Evolutionary conservation across 1,140 invertebrate species (phyloP).

Genomic region (Caenorhabditis remanei): DNA sequence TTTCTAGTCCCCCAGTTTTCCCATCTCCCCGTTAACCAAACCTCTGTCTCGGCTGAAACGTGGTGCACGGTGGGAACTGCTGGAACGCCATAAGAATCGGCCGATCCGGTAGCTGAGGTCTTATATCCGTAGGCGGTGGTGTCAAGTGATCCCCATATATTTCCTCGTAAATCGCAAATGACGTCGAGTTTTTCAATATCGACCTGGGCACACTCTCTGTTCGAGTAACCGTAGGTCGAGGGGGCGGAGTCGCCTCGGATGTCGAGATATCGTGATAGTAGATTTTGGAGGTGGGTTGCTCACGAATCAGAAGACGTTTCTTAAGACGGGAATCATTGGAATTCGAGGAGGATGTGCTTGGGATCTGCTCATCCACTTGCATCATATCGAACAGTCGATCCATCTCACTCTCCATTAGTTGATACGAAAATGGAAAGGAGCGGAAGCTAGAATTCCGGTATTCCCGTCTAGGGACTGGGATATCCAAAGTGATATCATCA

Average conservation of each 20-base stretch:
- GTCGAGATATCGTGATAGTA: slow-evolving; percentile 34
- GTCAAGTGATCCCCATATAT: slow-evolving; percentile 49
- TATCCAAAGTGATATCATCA: slow-evolving; percentile 39
- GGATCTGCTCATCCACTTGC: slow-evolving; percentile 37
- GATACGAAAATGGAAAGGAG: slow-evolving; percentile 22
- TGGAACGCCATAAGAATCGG: slow-evolving; percentile 29
- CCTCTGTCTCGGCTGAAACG: slow-evolving; percentile 34
- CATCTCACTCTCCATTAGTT: slow-evolving; percentile 46
- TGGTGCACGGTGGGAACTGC: slow-evolving; percentile 44
- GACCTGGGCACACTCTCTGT: slow-evolving; percentile 33
- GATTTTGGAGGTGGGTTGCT: slow-evolving; percentile 5
- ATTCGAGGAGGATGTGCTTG: neutral
- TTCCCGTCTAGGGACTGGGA: neutral
- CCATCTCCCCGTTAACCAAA: neutral
- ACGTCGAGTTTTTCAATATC: slow-evolving; percentile 26
- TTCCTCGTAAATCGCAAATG: slow-evolving; percentile 46
- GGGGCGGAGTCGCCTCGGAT: slow-evolving; percentile 12
- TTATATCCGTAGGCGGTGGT: slow-evolving; percentile 3
- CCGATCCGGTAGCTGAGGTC: slow-evolving; percentile 6
- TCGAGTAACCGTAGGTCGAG: neutral
- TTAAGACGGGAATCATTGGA: neutral
- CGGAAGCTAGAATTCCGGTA: slow-evolving; percentile 7
- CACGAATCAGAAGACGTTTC: slow-evolving; percentile 8
- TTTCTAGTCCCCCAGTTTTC: too few relatives aligned
- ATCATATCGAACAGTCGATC: slow-evolving; percentile 47